Evolutionary conservation across 2,888 invertebrate species (phyloP).

Genomic region (Amphiduros pacificus): DNA sequence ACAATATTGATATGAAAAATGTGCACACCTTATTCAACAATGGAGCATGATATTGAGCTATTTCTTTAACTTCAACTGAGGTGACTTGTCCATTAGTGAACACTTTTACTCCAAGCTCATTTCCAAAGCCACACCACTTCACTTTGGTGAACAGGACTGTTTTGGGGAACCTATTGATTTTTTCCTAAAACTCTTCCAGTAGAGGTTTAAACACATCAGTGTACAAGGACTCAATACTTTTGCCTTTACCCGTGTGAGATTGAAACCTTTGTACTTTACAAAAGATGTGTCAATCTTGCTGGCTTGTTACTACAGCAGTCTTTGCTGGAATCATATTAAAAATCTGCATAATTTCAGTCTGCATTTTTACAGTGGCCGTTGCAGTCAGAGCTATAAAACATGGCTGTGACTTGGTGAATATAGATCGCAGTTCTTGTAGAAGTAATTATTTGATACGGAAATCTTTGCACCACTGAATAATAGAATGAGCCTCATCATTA

Average conservation of each 20-base stretch:
- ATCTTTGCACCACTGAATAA: conserved; percentile 19
- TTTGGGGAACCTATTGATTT: background rate
- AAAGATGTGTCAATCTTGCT: too few relatives aligned
- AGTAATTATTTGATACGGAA: conserved; percentile 20
- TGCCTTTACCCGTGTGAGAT: background rate
- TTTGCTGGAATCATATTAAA: background rate
- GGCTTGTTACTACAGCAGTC: too few relatives aligned
- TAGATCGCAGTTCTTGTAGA: conserved; percentile 21
- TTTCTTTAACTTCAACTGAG: background rate
- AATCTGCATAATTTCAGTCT: background rate
- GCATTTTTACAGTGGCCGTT: conserved; percentile 23
- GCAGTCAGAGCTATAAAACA: conserved; percentile 28
- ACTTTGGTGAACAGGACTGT: background rate
- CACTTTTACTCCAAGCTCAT: conserved; percentile 1
- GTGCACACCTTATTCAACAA: conserved; percentile 1
- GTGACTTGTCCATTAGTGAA: background rate
- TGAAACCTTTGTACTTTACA: too few relatives aligned
- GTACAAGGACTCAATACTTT: background rate
- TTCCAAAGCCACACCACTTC: conserved; percentile 8
- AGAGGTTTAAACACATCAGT: background rate
- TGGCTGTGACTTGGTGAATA: conserved; percentile 11
- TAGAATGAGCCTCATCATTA: conserved; percentile 17
- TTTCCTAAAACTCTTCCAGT: background rate
- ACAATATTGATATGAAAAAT: too few relatives aligned
- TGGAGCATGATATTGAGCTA: conserved; percentile 6